Percentiles rank a stretch among this genome's conserved stretches.
Conservation (phyloP, 2,113 vertebrate species). For the Gallinago undulata region DNA sequence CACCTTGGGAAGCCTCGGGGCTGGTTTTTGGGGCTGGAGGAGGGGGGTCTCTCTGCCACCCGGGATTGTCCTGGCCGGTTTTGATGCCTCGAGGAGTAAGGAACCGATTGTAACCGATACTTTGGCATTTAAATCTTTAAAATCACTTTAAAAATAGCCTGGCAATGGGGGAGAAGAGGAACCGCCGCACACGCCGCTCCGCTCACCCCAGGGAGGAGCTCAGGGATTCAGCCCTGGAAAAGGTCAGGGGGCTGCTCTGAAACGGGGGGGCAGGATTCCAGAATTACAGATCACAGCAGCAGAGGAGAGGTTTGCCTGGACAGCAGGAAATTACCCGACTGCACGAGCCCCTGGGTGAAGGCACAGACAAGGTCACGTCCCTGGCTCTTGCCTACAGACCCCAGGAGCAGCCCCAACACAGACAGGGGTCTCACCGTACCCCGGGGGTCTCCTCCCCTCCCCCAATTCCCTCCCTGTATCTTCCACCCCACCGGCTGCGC, state of each 20-base stretch:
- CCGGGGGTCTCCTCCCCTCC: background rate
- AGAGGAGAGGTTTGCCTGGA: background rate
- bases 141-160: background rate
- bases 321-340: rapidly evolving
- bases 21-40: rapidly evolving
- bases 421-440: background rate
- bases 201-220: background rate
- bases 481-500: rapidly evolving
- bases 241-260: background rate
- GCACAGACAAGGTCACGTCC: background rate
- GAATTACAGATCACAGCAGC: rapidly evolving
- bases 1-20: background rate
- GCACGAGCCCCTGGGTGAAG: rapidly evolving
- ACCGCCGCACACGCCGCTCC: background rate
- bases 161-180: background rate
- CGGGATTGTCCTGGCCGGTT: rapidly evolving
- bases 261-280: background rate
- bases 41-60: rapidly evolving
- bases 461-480: rapidly evolving
- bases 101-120: background rate
- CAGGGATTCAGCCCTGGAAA: background rate
- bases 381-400: rapidly evolving
- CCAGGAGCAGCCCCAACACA: background rate
- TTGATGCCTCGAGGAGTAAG: background rate
- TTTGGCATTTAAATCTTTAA: background rate